Base-by-base conservation (phyloP, 2,113 vertebrate species). In the Enhydra lutris region DNA sequence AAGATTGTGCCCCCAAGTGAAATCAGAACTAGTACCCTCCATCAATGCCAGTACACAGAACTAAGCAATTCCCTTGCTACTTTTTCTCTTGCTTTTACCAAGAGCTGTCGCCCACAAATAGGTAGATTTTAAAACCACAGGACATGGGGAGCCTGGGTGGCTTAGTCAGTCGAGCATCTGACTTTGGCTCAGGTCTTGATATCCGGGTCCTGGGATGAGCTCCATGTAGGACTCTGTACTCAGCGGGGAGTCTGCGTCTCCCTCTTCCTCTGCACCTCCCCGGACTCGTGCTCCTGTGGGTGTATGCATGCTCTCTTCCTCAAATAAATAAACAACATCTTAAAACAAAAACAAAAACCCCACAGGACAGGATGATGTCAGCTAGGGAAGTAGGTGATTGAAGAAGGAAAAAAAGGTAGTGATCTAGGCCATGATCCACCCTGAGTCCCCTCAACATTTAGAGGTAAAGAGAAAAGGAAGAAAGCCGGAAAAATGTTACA, bases 401-500 rank as follows among this genome's bases (percentile, higher is more conserved):
- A 88, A 47, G 11, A 86, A 87, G 57, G 31, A 83, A 12, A 10
- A 65, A 87, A 45, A 91, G 29, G 34, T 78, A 17, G 39, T 63
- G 24, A 6, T 3, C 55, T 85, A 88, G 10, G 73, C n/a, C 39
- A 89, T 36, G 20, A 24, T 78, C 14, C 9, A 26, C 36, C 29
- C 81, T n/a, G 65, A 82, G 10, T 34, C 24, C 24, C 31, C 86
- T 26, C 3, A 76, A 34, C 7, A 83, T 80, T 87, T 36, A 78
- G 1, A 63, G 29, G 15, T 73, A 34, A 18, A 2, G 7, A 92
- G 63, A 76, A 63, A 84, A 83, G 57, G 14, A 95, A 90, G n/a
- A 83, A 71, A 94, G 42, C 26, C 14, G 82, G 94, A 59, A 74
- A 90, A 36, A 84, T 63, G 39, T 89, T 52, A 34, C 23, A 24